Evolutionary conservation across 1,140 invertebrate species (phyloP).

Genomic region (Lamellibrachia luymesi): DNA sequence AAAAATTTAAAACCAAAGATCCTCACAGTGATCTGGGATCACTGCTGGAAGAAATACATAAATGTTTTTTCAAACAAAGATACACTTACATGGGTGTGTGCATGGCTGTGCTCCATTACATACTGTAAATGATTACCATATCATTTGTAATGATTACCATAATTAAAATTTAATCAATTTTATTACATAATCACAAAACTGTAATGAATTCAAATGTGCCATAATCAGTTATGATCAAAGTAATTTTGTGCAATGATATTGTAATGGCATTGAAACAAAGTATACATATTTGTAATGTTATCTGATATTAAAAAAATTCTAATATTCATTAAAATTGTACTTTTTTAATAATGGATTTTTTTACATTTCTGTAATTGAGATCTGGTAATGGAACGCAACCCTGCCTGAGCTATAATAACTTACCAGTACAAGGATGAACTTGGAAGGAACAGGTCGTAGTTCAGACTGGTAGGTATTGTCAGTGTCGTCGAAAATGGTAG

Average conservation of each 20-base stretch:
- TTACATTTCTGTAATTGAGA: background rate
- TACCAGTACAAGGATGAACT: background rate
- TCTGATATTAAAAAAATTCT: no score
- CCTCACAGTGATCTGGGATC: no score
- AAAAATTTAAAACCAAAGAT: no score
- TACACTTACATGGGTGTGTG: background rate
- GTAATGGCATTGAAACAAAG: no score
- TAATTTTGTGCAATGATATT: background rate
- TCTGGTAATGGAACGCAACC: background rate
- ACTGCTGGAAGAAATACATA: no score
- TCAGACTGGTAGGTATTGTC: background rate
- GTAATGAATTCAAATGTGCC: background rate
- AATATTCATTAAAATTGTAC: no score
- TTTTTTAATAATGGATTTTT: background rate
- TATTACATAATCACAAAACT: background rate
- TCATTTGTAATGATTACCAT: background rate
- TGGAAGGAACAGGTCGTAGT: background rate
- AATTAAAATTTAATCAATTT: no score
- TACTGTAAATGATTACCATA: background rate
- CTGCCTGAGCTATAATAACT: background rate
- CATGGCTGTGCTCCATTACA: background rate
- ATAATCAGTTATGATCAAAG: background rate
- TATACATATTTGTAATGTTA: no score
- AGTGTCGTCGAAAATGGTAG: background rate
- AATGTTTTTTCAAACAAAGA: no score